These are phyloP conservation scores for Laupala kohalensis DNA, from an alignment of 1,140 invertebrate species.

Conservation along the genomic window DNA sequence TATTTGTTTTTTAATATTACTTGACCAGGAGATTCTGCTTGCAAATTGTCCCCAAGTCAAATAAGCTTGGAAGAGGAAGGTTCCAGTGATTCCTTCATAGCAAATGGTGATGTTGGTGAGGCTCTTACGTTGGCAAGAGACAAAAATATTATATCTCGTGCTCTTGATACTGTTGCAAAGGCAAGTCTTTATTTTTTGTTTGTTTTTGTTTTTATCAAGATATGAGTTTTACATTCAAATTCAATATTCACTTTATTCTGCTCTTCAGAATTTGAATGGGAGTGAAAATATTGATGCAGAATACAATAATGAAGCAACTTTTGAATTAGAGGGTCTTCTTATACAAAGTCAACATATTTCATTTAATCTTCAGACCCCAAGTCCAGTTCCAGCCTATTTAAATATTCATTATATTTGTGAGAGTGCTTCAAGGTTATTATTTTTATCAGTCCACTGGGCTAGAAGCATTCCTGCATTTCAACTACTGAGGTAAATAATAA, in stretches of 20 bases:
- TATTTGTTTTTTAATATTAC: too few species aligned
- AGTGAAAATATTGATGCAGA: conserved; percentile 20
- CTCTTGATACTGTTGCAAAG: conserved; percentile 62
- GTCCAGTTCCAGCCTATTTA: conserved; percentile 63
- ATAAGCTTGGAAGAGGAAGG: conserved; percentile 44
- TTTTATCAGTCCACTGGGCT: conserved; percentile 80
- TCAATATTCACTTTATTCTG: conserved; percentile 13
- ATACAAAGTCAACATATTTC: conserved; percentile 50
- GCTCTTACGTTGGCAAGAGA: conserved; percentile 46
- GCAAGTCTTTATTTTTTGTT: conserved; percentile 21
- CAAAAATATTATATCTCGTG: conserved; percentile 53
- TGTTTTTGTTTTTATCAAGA: conserved; percentile 18
- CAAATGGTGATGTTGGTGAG: conserved; percentile 41
- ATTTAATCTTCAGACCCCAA: conserved; percentile 72
- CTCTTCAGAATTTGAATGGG: conserved; percentile 38
- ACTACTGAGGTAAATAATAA: conserved; percentile 54
- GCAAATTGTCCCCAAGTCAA: conserved; percentile 15
- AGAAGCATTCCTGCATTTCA: conserved; percentile 72
- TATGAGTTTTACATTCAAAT: conserved; percentile 23
- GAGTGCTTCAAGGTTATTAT: conserved; percentile 75
- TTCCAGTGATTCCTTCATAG: conserved; percentile 37
- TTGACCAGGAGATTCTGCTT: conserved; percentile 12
- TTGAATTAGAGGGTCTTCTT: conserved; percentile 42
- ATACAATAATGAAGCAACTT: conserved; percentile 28
- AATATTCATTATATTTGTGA: conserved; percentile 87